These are phyloP conservation scores for Synergus laeviventris DNA, from an alignment of 2,888 invertebrate species.

Conservation along the genomic window DNA sequence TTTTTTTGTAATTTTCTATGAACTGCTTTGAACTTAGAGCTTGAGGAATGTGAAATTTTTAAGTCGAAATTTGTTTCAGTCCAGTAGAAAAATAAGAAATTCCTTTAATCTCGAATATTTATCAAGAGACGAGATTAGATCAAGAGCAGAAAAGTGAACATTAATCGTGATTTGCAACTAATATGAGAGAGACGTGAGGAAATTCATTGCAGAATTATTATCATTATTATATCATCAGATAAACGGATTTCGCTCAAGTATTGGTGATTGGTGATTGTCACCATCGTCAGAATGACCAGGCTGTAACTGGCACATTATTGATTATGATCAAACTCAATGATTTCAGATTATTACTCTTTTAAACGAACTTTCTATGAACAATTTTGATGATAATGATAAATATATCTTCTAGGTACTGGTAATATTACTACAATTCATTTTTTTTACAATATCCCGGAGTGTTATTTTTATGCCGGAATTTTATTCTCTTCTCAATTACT, in stretches of 20 bases:
- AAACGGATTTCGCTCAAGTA: not conserved
- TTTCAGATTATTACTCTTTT: conserved; percentile 24
- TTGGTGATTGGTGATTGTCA: not conserved
- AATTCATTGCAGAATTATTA: not conserved
- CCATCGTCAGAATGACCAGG: not conserved
- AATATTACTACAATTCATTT: conserved; percentile 15
- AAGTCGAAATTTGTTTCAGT: not conserved
- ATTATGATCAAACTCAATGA: conserved; percentile 30
- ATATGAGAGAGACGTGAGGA: not conserved
- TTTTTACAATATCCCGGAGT: not conserved
- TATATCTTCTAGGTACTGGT: not conserved
- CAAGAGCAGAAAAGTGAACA: not conserved
- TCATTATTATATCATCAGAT: not conserved
- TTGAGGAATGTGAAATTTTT: too few species aligned
- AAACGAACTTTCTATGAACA: conserved; percentile 33
- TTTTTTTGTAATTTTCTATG: not conserved
- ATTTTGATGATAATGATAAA: not conserved
- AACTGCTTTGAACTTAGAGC: too few species aligned
- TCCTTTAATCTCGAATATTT: not conserved
- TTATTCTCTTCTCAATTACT: not conserved
- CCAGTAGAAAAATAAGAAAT: not conserved
- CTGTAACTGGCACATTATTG: not conserved
- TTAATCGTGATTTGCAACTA: not conserved
- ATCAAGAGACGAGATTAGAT: not conserved
- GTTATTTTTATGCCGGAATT: not conserved